phyloP scores from a whole-genome alignment of 2,797 vertebrate genomes.

The Miichthys miiuy region DNA sequence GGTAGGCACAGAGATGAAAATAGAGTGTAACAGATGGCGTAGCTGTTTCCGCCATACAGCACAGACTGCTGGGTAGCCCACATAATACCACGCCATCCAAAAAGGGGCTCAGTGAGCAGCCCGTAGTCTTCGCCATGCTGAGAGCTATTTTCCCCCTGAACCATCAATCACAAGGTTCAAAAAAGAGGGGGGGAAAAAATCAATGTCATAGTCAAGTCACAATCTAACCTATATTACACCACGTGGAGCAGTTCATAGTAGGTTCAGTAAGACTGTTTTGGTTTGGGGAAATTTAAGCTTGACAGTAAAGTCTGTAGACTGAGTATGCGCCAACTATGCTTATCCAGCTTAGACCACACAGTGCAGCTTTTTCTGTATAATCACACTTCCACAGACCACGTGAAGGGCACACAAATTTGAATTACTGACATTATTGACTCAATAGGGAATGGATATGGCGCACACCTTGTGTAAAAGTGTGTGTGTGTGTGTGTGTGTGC shows the following conservation, averaged over 20 bases:
- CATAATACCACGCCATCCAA: constrained; percentile 73
- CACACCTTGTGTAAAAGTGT: constrained; percentile 10
- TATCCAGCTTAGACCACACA: constrained; percentile 65
- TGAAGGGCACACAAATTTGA: constrained; percentile 56
- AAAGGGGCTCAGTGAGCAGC: constrained; percentile 63
- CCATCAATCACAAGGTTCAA: constrained; percentile 60
- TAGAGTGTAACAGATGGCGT: constrained; percentile 85
- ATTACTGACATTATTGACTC: constrained; percentile 52
- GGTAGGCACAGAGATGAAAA: constrained; percentile 79
- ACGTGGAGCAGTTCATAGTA: constrained; percentile 39
- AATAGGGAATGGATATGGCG: constrained; percentile 34
- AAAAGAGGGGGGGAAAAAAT: constrained; percentile 39
- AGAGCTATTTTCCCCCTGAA: constrained; percentile 54
- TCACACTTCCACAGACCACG: constrained; percentile 60
- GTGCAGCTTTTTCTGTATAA: constrained; percentile 49
- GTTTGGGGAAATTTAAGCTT: constrained; percentile 56
- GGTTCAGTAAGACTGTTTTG: constrained; percentile 45
- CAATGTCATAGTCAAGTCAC: constrained; percentile 40
- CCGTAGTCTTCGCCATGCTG: constrained; percentile 61
- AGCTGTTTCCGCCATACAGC: constrained; percentile 75
- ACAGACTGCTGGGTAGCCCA: constrained; percentile 76
- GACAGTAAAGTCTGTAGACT: constrained; percentile 53
- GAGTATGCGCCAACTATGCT: constrained; percentile 52
- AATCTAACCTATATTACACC: constrained; percentile 38
- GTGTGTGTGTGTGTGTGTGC: constrained; percentile 23